Percentiles rank a stretch among this genome's conserved stretches.
Evolutionary conservation across 2,797 vertebrate genomes (phyloP).

Genomic region (Aphelocoma californica): DNA sequence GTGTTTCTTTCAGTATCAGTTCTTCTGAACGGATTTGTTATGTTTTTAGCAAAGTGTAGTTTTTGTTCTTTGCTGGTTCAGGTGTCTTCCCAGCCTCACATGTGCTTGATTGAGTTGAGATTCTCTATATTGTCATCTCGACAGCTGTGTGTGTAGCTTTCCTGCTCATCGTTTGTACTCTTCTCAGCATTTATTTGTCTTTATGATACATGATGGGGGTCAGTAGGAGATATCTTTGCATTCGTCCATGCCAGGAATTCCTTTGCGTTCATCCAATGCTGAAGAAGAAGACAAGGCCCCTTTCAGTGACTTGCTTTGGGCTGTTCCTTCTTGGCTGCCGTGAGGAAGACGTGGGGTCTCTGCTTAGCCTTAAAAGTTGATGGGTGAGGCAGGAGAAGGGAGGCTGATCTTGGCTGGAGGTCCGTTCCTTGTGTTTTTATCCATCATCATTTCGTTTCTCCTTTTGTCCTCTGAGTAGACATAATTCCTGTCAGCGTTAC

Average conservation of each 20-base stretch:
- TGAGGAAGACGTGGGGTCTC: too few relatives aligned
- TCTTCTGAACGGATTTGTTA: not conserved
- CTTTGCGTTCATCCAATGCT: not conserved
- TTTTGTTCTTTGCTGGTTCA: not conserved
- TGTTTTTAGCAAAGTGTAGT: too few relatives aligned
- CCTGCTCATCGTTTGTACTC: not conserved
- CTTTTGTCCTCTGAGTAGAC: rapidly evolving
- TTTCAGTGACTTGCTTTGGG: rapidly evolving
- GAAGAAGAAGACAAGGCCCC: too few relatives aligned
- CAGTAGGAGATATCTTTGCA: conserved; percentile 13
- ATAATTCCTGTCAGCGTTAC: not conserved
- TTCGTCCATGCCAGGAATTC: not conserved
- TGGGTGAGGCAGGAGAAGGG: not conserved
- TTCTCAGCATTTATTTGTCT: not conserved
- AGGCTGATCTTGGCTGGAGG: not conserved
- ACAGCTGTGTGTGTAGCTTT: not conserved
- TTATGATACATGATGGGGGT: not conserved
- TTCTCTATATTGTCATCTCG: not conserved
- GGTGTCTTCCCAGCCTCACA: not conserved
- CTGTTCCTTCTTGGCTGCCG: not conserved
- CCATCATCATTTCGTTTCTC: rapidly evolving
- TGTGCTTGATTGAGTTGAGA: not conserved
- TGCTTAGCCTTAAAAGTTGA: not conserved
- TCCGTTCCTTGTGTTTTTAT: too few relatives aligned
- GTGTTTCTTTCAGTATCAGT: not conserved